Evolutionary conservation across 1,140 invertebrate species (phyloP).

Genomic region (Batillaria attramentaria): DNA sequence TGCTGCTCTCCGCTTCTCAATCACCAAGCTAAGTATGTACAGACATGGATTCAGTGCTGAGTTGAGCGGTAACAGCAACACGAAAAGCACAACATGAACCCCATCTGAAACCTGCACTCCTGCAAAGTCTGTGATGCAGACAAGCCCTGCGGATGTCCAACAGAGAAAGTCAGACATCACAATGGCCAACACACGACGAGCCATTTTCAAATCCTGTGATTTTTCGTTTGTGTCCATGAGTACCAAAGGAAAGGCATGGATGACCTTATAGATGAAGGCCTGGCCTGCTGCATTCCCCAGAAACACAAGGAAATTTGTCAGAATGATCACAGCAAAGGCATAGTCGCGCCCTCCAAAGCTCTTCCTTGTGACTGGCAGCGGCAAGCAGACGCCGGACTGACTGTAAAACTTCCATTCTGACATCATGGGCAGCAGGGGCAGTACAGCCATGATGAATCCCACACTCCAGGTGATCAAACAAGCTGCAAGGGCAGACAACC

Average conservation of each 20-base stretch:
- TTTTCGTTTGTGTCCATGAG: neutral
- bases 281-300: neutral
- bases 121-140: neutral
- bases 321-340: neutral
- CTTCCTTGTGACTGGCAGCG: neutral
- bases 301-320: conserved; percentile 4
- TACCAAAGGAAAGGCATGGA: neutral
- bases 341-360: neutral
- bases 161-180: neutral
- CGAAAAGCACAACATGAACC: neutral
- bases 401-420: conserved; percentile 21
- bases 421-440: conserved; percentile 25
- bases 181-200: neutral
- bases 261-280: neutral
- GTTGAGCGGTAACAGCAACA: neutral
- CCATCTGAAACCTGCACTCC: neutral
- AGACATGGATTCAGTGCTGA: neutral
- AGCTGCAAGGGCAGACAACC: neutral
- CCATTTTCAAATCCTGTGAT: neutral
- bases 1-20: conserved; percentile 8
- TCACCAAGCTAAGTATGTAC: neutral
- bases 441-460: neutral
- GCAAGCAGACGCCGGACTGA: conserved; percentile 24
- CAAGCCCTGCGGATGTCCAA: neutral
- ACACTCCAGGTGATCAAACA: conserved; percentile 10